A percentile compares a stretch with the other conserved stretches of the same genome.
Conservation (phyloP, 2,113 vertebrate genomes). For the Hydrochoerus hydrochaeris region DNA sequence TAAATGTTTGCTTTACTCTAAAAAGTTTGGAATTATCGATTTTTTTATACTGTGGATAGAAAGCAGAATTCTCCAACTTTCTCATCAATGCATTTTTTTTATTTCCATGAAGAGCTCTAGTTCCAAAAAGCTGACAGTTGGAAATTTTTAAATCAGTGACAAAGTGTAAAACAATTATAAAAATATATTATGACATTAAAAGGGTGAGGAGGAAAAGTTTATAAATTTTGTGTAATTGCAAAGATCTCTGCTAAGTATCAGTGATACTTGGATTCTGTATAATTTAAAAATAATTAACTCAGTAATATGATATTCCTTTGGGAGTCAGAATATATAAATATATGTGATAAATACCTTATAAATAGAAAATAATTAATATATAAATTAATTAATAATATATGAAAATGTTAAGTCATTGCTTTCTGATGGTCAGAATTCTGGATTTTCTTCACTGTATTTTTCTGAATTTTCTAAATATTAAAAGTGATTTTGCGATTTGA, state of each 20-base stretch:
- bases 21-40: not conserved
- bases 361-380: conserved; percentile 11
- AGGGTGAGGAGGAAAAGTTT: not conserved
- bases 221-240: not conserved
- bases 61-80: not conserved
- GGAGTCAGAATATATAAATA: not conserved
- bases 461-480: not conserved
- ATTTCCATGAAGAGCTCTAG: not conserved
- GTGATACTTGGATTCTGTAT: not conserved
- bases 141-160: not conserved
- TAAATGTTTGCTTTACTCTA: not conserved
- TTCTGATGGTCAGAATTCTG: not conserved
- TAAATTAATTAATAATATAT: not conserved
- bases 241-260: not conserved
- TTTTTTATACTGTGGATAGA: not conserved
- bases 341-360: not conserved
- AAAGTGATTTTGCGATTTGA: not conserved
- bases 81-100: not conserved
- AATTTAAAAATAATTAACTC: conserved; percentile 12
- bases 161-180: conserved; percentile 16
- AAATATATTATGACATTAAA: not conserved
- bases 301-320: not conserved
- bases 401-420: not conserved
- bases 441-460: not conserved
- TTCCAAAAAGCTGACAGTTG: not conserved